Percentiles rank a stretch among this genome's conserved stretches.
These are phyloP conservation scores for Engystomops pustulosus DNA, from an alignment of 2,113 vertebrate genomes.

Conservation along the genomic window DNA sequence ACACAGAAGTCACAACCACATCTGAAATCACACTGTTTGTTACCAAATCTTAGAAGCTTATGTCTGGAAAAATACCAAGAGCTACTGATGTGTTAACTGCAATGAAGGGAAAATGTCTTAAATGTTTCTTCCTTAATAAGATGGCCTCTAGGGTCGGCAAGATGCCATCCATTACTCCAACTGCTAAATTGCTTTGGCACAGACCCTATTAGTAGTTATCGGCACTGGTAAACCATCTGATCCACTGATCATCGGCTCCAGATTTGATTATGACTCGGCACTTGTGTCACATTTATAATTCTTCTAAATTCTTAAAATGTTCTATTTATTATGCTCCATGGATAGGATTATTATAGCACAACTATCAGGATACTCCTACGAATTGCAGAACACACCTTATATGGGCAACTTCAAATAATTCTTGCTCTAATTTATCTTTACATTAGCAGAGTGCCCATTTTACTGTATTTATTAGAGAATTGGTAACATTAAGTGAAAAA, in stretches of 20 bases:
- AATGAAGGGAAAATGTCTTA: neutral
- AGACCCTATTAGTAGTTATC: neutral
- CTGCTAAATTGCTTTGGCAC: neutral
- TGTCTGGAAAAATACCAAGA: constrained; percentile 30
- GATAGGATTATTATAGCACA: neutral
- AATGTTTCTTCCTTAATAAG: neutral
- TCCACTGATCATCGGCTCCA: neutral
- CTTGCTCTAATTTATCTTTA: no score
- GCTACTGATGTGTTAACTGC: neutral
- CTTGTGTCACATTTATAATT: no score
- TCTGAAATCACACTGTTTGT: constrained; percentile 50
- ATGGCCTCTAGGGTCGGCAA: neutral
- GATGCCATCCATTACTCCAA: neutral
- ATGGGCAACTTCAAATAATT: no score
- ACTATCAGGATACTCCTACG: neutral
- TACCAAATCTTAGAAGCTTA: constrained; percentile 36
- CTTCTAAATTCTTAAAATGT: neutral
- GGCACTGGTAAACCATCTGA: neutral
- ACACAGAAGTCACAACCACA: constrained; percentile 6
- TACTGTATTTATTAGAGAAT: no score
- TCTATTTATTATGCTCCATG: neutral
- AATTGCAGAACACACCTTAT: no score
- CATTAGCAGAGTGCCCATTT: no score
- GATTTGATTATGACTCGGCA: no score
- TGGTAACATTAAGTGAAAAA: no score